These are phyloP conservation scores for Streblospio benedicti DNA, from an alignment of 1,140 invertebrate species.

Conservation along the genomic window DNA sequence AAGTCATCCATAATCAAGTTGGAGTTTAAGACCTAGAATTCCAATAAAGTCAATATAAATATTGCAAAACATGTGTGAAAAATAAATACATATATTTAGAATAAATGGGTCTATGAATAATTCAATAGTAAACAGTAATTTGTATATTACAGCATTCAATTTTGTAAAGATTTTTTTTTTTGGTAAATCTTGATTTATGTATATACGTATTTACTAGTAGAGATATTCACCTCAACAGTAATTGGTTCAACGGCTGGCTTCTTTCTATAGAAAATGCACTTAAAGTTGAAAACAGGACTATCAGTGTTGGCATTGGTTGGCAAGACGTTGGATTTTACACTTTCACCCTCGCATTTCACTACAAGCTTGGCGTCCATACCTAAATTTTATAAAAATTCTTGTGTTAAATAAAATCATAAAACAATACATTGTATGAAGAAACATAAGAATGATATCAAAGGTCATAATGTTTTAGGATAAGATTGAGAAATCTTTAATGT, in stretches of 20 bases:
- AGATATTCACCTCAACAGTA: slow-evolving; percentile 26
- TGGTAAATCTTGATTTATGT: neutral
- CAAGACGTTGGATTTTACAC: slow-evolving; percentile 38
- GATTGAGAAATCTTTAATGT: too few relatives aligned
- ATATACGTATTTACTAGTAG: neutral
- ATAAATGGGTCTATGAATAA: neutral
- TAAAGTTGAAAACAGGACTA: slow-evolving; percentile 35
- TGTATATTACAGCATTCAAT: neutral
- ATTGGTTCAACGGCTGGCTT: slow-evolving; percentile 30
- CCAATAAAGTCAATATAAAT: slow-evolving; percentile 7
- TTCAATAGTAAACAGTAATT: neutral
- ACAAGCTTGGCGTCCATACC: slow-evolving; percentile 49
- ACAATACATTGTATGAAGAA: too few relatives aligned
- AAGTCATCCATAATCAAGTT: slow-evolving; percentile 47
- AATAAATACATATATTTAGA: neutral
- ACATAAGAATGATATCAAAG: too few relatives aligned
- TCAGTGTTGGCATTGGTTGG: slow-evolving; percentile 13
- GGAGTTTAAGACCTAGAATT: slow-evolving; percentile 44
- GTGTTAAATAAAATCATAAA: neutral
- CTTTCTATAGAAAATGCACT: slow-evolving; percentile 52
- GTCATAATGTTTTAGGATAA: too few relatives aligned
- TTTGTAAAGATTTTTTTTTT: neutral
- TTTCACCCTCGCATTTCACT: slow-evolving; percentile 50
- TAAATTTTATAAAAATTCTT: neutral
- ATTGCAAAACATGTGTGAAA: slow-evolving; percentile 2